Conservation (phyloP, 2,888 invertebrate species). For the Slavum lentiscoides region DNA sequence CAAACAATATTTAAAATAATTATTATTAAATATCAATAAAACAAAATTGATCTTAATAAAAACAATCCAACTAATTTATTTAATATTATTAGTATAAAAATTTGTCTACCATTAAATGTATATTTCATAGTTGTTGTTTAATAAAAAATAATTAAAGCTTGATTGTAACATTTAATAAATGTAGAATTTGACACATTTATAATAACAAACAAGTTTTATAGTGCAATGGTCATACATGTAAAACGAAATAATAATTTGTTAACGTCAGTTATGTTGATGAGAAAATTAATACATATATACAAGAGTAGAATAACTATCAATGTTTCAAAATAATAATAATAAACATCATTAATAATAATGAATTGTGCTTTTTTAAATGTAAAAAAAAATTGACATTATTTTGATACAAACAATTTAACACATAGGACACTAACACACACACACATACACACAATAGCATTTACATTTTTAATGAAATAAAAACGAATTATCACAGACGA, state of each 20-base stretch:
- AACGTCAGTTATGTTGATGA: conserved; percentile 14
- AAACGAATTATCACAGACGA: conserved; percentile 50
- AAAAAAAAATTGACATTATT: conserved; percentile 43
- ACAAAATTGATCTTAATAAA: conserved; percentile 17
- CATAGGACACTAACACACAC: conserved; percentile 28
- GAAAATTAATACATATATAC: conserved; percentile 11
- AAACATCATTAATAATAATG: no score
- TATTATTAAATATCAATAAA: conserved; percentile 20
- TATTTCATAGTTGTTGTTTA: neutral
- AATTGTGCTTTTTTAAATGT: no score
- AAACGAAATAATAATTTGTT: conserved; percentile 24
- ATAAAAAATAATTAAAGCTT: conserved; percentile 23
- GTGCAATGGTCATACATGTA: conserved; percentile 15
- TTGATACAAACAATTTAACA: conserved; percentile 40
- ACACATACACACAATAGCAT: conserved; percentile 35
- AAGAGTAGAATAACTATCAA: neutral
- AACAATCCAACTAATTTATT: conserved; percentile 12
- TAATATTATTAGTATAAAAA: conserved; percentile 6
- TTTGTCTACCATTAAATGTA: conserved; percentile 6
- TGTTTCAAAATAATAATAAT: neutral
- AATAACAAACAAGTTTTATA: neutral
- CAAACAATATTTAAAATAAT: conserved; percentile 9
- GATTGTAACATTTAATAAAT: conserved; percentile 33
- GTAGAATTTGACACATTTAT: conserved; percentile 10
- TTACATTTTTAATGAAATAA: conserved; percentile 44